Evolutionary conservation across 1,140 invertebrate species (phyloP).

Genomic region (Drosophila repletoides): DNA sequence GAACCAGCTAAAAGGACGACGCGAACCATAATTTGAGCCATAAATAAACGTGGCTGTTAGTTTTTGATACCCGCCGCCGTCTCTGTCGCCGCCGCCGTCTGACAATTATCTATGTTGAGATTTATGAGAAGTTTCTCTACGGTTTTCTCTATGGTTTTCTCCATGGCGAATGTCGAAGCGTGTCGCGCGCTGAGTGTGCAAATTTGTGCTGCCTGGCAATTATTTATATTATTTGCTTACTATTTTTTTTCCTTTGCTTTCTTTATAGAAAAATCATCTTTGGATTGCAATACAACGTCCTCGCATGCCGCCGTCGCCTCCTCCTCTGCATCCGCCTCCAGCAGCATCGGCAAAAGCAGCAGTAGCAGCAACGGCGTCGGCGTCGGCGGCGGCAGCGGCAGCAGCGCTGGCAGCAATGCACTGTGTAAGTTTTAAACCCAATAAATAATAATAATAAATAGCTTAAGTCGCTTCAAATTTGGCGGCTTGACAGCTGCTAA

Average conservation of each 20-base stretch:
- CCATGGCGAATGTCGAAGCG: conserved; percentile 51
- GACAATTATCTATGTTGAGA: conserved; percentile 77
- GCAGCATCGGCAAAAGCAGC: conserved; percentile 48
- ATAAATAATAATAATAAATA: conserved; percentile 13
- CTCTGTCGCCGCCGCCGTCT: conserved; percentile 51
- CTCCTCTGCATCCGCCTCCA: conserved; percentile 42
- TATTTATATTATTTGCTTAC: conserved; percentile 31
- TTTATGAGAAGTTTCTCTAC: conserved; percentile 53
- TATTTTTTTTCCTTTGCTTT: conserved; percentile 30
- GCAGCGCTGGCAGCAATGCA: conserved; percentile 51
- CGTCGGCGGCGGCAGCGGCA: conserved; percentile 55
- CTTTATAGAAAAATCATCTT: conserved; percentile 73
- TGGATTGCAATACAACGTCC: conserved; percentile 72
- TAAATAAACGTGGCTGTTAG: conserved; percentile 66
- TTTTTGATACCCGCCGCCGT: conserved; percentile 11
- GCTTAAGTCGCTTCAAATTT: background rate
- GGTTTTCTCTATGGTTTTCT: conserved; percentile 19
- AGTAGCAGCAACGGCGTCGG: conserved; percentile 59
- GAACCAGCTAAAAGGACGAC: conserved; percentile 23
- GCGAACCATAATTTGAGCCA: conserved; percentile 65
- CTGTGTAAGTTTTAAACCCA: conserved; percentile 76
- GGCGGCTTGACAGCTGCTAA: background rate
- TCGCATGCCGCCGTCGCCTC: conserved; percentile 53
- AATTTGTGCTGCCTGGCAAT: conserved; percentile 72
- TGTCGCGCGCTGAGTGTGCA: conserved; percentile 70